A percentile compares a stretch with the other conserved stretches of the same genome.
phyloP scores from a whole-genome alignment of 2,797 vertebrate genomes.

The Mormyrops attenuatus region DNA sequence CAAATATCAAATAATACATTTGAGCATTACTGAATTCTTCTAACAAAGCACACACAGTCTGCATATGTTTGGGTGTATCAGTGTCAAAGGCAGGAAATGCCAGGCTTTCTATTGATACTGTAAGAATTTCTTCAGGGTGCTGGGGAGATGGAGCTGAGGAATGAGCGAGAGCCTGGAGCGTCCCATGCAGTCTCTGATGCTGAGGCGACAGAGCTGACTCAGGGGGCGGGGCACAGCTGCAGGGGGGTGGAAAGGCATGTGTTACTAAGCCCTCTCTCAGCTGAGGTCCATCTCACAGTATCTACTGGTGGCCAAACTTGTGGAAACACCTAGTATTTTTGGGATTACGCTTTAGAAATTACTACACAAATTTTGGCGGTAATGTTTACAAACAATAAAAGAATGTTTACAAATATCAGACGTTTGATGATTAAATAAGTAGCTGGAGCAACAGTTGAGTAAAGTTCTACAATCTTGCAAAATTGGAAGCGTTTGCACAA shows the following conservation, averaged over 20 bases:
- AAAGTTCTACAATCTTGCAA: not conserved
- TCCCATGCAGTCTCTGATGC: constrained; percentile 76
- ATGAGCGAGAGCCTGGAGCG: constrained; percentile 76
- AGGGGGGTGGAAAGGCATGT: not conserved
- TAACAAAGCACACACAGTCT: not conserved
- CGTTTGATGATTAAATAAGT: not conserved
- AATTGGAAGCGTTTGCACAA: not conserved
- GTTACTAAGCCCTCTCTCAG: not conserved
- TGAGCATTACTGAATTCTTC: not conserved
- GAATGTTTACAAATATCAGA: not conserved
- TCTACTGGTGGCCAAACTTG: not conserved
- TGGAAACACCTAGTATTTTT: not conserved
- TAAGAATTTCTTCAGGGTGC: constrained; percentile 75
- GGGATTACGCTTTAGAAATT: not conserved
- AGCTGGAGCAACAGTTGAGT: not conserved
- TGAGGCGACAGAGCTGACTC: constrained; percentile 79
- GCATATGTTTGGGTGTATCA: not conserved
- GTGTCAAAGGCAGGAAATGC: not conserved
- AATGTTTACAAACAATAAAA: not conserved
- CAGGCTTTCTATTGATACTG: constrained; percentile 74
- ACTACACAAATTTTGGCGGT: not conserved
- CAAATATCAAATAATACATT: not conserved
- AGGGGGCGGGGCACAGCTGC: constrained; percentile 79
- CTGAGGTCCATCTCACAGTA: not conserved
- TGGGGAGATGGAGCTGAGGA: constrained; percentile 79